Evolutionary conservation across 2,888 invertebrate species (phyloP).

Genomic region (Drosophila stalkeri): DNA sequence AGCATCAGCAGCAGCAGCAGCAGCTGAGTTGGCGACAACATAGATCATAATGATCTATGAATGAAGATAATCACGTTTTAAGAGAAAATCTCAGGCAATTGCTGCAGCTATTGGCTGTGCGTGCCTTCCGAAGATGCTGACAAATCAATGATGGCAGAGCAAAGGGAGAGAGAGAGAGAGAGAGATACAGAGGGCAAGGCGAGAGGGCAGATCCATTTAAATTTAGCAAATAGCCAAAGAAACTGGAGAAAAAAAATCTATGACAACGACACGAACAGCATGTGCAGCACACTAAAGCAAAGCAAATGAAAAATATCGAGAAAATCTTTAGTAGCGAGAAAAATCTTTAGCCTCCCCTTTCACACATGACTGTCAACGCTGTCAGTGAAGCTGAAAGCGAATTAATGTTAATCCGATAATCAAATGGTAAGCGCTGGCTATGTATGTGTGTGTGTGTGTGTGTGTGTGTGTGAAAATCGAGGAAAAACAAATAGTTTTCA

Average conservation of each 20-base stretch:
- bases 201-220: constrained; percentile 55
- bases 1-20: constrained; percentile 36
- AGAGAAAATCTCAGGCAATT: constrained; percentile 33
- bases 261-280: constrained; percentile 35
- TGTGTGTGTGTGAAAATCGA: constrained; percentile 6
- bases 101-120: constrained; percentile 20
- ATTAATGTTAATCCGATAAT: constrained; percentile 20
- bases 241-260: constrained; percentile 25
- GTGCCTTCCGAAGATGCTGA: constrained; percentile 56
- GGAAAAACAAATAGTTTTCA: constrained; percentile 12
- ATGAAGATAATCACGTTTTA: constrained; percentile 24
- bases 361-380: constrained; percentile 28
- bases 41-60: constrained; percentile 18
- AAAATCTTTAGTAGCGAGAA: background rate
- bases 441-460: background rate
- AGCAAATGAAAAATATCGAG: background rate
- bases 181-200: too few relatives aligned
- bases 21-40: constrained; percentile 33
- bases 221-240: constrained; percentile 59
- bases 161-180: background rate
- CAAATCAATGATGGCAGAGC: constrained; percentile 65
- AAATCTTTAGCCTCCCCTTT: constrained; percentile 1
- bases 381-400: constrained; percentile 25
- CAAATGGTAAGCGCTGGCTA: constrained; percentile 1
- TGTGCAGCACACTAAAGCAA: constrained; percentile 4